Conservation (phyloP, 2,113 vertebrate genomes). For the Lophotis ruficrista region DNA sequence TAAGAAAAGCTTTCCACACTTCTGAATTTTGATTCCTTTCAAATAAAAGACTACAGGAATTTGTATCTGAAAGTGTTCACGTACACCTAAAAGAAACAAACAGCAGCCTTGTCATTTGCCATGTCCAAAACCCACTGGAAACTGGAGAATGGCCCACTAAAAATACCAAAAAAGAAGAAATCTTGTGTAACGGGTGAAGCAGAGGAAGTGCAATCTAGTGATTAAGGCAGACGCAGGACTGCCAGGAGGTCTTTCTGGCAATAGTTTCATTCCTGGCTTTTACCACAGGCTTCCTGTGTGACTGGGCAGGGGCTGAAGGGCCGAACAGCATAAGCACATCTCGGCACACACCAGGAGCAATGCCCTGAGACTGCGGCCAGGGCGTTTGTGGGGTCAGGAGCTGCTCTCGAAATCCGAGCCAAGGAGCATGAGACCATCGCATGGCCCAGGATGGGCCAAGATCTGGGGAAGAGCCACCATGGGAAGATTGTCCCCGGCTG, state of each 20-base stretch:
- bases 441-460: neutral
- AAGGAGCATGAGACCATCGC: neutral
- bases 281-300: constrained; percentile 8
- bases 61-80: neutral
- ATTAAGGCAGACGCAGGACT: neutral
- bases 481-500: fast-evolving
- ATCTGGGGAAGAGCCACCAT: neutral
- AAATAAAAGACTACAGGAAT: neutral
- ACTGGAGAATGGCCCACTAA: neutral
- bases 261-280: constrained; percentile 6
- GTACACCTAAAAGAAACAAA: neutral
- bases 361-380: neutral
- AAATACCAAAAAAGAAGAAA: neutral
- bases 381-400: neutral
- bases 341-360: neutral
- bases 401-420: neutral
- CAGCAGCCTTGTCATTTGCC: neutral
- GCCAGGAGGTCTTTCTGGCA: constrained; percentile 19
- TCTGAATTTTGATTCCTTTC: neutral
- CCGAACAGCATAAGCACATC: fast-evolving
- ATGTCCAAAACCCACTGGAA: neutral
- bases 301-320: neutral
- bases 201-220: neutral
- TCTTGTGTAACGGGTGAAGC: neutral
- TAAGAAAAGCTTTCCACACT: neutral